These are phyloP conservation scores for Tylochromis polylepis DNA, from an alignment of 2,113 vertebrate genomes.

Conservation along the genomic window DNA sequence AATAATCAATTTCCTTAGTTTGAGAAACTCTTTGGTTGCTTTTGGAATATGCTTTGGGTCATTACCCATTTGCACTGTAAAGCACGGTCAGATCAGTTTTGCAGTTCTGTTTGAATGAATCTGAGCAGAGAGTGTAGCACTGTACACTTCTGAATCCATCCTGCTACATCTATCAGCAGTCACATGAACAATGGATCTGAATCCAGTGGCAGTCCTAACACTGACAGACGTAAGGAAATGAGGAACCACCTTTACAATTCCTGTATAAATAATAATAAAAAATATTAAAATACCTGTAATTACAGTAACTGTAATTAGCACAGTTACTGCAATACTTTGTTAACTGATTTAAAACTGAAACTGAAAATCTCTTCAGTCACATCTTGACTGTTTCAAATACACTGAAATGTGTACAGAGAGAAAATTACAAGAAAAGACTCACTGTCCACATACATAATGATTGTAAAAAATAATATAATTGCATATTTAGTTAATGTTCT, in stretches of 20 bases:
- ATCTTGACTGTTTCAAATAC: neutral
- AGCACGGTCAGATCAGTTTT: neutral
- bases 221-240: neutral
- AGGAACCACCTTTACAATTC: neutral
- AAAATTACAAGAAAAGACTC: neutral
- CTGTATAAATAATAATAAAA: neutral
- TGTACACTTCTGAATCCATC: neutral
- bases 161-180: neutral
- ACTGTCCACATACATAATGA: neutral
- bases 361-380: neutral
- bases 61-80: neutral
- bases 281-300: neutral
- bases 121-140: neutral
- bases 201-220: neutral
- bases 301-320: neutral
- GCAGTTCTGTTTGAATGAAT: neutral
- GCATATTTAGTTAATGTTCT: neutral
- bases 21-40: neutral
- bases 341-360: neutral
- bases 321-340: neutral
- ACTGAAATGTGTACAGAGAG: neutral
- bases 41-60: neutral
- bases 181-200: neutral
- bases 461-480: neutral
- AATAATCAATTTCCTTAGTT: neutral